Conservation (phyloP, 2,797 vertebrate genomes). For the Otolemur crassicaudatus region DNA sequence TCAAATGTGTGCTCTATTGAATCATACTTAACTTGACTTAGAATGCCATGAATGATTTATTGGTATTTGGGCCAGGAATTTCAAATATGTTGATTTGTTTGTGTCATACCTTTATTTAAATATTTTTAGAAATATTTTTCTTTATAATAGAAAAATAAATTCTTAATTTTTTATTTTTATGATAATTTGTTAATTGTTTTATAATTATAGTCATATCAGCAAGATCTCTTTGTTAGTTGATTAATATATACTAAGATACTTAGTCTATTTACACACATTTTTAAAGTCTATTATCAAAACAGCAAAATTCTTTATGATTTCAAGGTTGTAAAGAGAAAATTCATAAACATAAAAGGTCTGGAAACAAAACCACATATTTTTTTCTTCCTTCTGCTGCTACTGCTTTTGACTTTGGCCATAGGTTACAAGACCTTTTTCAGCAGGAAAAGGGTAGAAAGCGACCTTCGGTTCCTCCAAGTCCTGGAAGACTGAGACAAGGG, state of each 20-base stretch:
- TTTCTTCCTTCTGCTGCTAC: not conserved
- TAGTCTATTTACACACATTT: not conserved
- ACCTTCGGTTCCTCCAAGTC: slow-evolving; percentile 97
- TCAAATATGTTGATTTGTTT: not conserved
- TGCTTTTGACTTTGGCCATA: slow-evolving; percentile 76
- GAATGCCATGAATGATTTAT: not conserved
- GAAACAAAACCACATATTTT: not conserved
- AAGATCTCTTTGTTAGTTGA: not conserved
- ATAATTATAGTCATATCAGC: not conserved
- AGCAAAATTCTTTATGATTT: slow-evolving; percentile 23
- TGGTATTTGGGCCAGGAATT: not conserved
- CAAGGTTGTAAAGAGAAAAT: slow-evolving; percentile 27
- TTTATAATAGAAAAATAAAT: not conserved
- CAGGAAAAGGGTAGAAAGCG: slow-evolving; percentile 98
- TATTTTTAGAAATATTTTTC: slow-evolving; percentile 33
- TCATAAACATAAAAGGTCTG: not conserved
- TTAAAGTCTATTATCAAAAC: not conserved
- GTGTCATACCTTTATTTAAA: slow-evolving; percentile 25
- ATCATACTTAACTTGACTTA: not conserved
- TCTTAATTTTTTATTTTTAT: slow-evolving; percentile 2
- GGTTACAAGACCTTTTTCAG: slow-evolving; percentile 97
- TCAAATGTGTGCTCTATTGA: not conserved
- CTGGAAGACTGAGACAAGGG: slow-evolving; percentile 95
- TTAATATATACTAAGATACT: not conserved
- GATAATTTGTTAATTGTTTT: not conserved